These are phyloP conservation scores for Apamea sordens DNA, from an alignment of 2,888 invertebrate genomes.

Conservation along the genomic window DNA sequence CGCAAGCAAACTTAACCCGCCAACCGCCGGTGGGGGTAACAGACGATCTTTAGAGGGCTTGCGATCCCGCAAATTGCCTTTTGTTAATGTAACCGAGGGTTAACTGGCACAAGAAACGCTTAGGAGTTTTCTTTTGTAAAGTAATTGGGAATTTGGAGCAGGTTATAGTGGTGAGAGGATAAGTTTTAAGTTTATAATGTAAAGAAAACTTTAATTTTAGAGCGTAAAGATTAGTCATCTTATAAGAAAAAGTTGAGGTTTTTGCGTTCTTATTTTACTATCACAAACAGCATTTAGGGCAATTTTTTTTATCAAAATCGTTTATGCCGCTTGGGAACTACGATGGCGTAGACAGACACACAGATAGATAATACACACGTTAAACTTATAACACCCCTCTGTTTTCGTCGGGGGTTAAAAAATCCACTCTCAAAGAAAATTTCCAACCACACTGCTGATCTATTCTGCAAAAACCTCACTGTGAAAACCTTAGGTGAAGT, in stretches of 20 bases:
- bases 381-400: no score
- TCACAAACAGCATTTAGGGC: neutral
- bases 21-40: conserved; percentile 33
- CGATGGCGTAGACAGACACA: no score
- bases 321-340: no score
- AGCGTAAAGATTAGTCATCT: neutral
- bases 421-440: neutral
- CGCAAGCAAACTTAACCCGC: conserved; percentile 63
- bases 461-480: neutral
- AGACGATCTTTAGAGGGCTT: conserved; percentile 53
- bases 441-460: no score
- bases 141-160: conserved; percentile 24
- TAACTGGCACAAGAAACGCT: conserved; percentile 37
- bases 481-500: neutral
- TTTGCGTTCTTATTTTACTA: neutral
- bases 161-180: neutral
- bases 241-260: neutral
- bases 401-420: neutral
- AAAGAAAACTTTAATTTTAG: neutral
- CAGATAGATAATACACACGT: no score
- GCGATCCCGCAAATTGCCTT: conserved; percentile 56
- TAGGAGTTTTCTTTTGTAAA: conserved; percentile 42
- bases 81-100: conserved; percentile 60
- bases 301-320: no score
- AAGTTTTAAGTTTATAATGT: neutral